Percentiles rank a stretch among this genome's conserved stretches.
Evolutionary conservation across 2,888 invertebrate genomes (phyloP).

Genomic region (Diadromus collaris): DNA sequence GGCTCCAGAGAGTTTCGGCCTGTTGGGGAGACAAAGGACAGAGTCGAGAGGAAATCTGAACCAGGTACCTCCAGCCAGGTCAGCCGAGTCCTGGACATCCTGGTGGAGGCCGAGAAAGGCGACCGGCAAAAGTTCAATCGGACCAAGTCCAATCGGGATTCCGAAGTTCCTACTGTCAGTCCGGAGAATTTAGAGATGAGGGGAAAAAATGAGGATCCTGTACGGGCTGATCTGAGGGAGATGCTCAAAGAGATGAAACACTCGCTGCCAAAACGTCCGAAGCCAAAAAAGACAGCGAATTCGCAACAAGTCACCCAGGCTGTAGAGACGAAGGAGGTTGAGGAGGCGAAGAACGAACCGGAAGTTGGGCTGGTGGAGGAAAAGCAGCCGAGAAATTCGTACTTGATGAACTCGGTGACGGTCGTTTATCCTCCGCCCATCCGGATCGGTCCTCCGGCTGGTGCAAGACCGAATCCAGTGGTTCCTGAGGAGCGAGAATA

Average conservation of each 20-base stretch:
- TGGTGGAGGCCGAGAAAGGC: slow-evolving; percentile 70
- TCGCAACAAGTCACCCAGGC: slow-evolving; percentile 24
- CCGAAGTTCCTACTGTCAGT: slow-evolving; percentile 28
- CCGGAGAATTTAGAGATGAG: not conserved
- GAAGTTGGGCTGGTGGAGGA: slow-evolving; percentile 15
- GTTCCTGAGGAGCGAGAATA: slow-evolving; percentile 58
- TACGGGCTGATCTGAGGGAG: slow-evolving; percentile 82
- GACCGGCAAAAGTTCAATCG: slow-evolving; percentile 57
- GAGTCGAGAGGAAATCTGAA: slow-evolving; percentile 53
- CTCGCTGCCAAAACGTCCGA: slow-evolving; percentile 85
- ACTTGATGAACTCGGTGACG: slow-evolving; percentile 43
- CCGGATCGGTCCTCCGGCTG: slow-evolving; percentile 47
- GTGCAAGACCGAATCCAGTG: not conserved
- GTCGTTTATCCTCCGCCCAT: slow-evolving; percentile 58
- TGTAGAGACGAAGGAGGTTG: slow-evolving; percentile 25
- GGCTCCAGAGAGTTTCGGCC: slow-evolving; percentile 64
- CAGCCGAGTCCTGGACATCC: slow-evolving; percentile 71
- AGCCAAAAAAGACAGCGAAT: slow-evolving; percentile 73
- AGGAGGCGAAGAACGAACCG: slow-evolving; percentile 10
- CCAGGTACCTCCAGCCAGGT: slow-evolving; percentile 69
- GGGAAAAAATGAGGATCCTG: slow-evolving; percentile 67
- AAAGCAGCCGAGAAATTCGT: slow-evolving; percentile 13
- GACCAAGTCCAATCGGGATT: not conserved
- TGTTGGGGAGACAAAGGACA: slow-evolving; percentile 42
- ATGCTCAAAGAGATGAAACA: slow-evolving; percentile 90